phyloP scores from a whole-genome alignment of 2,797 vertebrate species.

The Acridotheres tristis region DNA sequence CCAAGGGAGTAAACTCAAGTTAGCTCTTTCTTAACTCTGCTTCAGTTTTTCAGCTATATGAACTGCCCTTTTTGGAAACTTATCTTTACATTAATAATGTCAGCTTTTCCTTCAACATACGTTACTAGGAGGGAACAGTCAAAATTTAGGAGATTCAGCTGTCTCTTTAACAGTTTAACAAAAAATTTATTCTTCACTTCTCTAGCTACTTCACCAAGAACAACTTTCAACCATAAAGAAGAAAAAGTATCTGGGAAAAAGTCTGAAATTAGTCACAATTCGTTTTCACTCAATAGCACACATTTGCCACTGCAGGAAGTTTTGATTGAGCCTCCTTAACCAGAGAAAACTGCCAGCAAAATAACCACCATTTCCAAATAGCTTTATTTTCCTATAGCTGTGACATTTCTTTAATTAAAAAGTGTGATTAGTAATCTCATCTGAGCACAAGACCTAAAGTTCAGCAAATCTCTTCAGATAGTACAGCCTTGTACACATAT shows the following conservation, averaged over 20 bases:
- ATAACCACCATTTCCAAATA: background rate
- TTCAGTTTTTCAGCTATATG: background rate
- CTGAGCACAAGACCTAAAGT: background rate
- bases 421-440: background rate
- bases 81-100: background rate
- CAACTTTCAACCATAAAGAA: background rate
- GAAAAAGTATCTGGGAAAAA: background rate
- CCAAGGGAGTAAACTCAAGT: background rate
- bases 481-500: background rate
- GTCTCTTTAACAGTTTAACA: background rate
- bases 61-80: background rate
- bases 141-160: background rate
- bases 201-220: background rate
- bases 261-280: background rate
- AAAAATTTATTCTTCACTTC: background rate
- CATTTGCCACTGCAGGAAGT: background rate
- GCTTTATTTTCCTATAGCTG: slow-evolving; percentile 1
- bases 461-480: background rate
- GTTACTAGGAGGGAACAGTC: background rate
- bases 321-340: background rate
- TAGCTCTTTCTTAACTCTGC: background rate
- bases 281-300: background rate
- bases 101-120: background rate
- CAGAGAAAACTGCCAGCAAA: background rate
- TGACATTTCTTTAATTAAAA: slow-evolving; percentile 24